These are phyloP conservation scores for Terrapene triunguis DNA, from an alignment of 2,113 vertebrate genomes.

Conservation along the genomic window DNA sequence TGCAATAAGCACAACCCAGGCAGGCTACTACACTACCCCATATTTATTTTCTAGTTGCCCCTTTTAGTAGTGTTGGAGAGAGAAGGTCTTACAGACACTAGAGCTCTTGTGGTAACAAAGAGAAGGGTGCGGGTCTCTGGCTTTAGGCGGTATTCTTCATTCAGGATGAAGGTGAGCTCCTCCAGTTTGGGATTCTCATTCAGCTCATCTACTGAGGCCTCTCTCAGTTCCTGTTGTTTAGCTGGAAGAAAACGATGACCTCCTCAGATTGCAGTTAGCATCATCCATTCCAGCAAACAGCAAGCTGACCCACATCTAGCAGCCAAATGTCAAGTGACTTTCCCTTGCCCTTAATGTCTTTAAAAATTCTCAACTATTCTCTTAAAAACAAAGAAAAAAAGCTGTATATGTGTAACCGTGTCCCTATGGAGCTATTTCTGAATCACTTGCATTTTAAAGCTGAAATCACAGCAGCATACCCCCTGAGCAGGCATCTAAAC, in stretches of 20 bases:
- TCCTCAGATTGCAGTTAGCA: neutral
- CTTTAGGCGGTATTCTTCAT: constrained; percentile 76
- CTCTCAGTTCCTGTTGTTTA: constrained; percentile 66
- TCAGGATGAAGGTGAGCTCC: constrained; percentile 77
- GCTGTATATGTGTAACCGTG: neutral
- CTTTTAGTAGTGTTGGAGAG: neutral
- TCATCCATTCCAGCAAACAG: neutral
- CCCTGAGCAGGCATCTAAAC: neutral
- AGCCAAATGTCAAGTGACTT: neutral
- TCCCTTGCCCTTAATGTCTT: neutral
- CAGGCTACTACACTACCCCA: neutral
- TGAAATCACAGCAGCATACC: neutral
- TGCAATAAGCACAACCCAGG: neutral
- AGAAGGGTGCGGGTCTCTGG: constrained; percentile 80
- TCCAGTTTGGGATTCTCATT: constrained; percentile 82
- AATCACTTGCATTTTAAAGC: neutral
- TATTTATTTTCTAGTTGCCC: neutral
- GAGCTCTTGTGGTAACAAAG: constrained; percentile 85
- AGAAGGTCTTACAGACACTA: constrained; percentile 76
- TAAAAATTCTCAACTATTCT: neutral
- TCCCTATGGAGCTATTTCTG: neutral
- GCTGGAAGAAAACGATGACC: constrained; percentile 46
- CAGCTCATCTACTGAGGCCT: constrained; percentile 69
- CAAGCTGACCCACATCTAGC: neutral
- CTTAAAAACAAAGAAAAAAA: neutral